Evolutionary conservation across 1,140 invertebrate species (phyloP), one percentile per base, ranked within the genome.

Genomic region (Homalodisca vitripennis): DNA sequence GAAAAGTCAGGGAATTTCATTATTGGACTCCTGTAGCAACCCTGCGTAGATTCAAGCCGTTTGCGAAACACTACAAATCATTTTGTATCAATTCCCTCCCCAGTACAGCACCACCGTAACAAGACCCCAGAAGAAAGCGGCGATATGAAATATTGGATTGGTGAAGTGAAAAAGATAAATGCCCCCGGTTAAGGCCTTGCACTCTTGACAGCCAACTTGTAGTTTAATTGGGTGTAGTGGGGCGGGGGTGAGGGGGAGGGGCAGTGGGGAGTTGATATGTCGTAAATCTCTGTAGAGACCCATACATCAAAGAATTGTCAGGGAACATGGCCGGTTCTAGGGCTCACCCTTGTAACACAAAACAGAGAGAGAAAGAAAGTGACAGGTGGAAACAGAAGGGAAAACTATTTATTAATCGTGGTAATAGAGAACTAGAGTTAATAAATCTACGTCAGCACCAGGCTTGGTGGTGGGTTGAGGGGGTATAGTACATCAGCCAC

Each of bases 131-230:
- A n/a, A 20, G 48, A n/a, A 51, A 51, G 48, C 22, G 48, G 48
- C 48, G 6, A 20, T 51, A 20, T 12, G 48, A 51, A 20, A 22
- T 51, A 51, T 51, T 20, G 48, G 6, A 20, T 6, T 3, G 48
- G 22, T 20, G 22, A 51, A 20, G 48, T 20, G 3, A 10, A 10
- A 6, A 3, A 51, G 48, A 51, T 3, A n/a, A 10, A 10, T 51
- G 48, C n/a, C 22, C 3, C 6, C 17, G 48, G 48, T 3, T 3
- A 51, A 20, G 14, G 48, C 48, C n/a, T n/a, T n/a, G n/a, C n/a
- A n/a, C n/a, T n/a, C n/a, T n/a, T 41, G 34, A 41, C 48, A 51
- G 48, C 48, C 48, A 51, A 51, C 48, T 51, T 51, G 48, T 51
- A 51, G 17, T 51, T 51, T 51, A 51, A 51, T 51, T 51, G 48